phyloP scores from a whole-genome alignment of 2,888 invertebrate genomes.

The Sarcophaga caerulescens region DNA sequence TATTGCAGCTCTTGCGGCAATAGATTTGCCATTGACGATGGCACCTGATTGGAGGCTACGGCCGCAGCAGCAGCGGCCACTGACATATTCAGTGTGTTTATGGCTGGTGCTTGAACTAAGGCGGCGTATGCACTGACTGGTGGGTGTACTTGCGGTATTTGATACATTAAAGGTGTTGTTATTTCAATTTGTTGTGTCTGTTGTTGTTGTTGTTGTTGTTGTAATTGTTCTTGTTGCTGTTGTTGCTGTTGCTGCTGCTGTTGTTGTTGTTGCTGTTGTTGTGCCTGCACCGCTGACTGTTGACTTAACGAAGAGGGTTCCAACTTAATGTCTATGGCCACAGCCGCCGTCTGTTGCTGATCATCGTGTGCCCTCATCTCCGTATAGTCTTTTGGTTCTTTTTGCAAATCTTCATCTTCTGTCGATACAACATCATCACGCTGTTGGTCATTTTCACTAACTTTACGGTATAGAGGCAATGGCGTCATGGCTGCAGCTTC shows the following conservation, averaged over 20 bases:
- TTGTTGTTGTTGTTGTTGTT: slow-evolving; percentile 42
- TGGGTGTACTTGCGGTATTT: slow-evolving; percentile 74
- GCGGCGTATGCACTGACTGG: slow-evolving; percentile 69
- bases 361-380: slow-evolving; percentile 74
- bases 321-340: slow-evolving; percentile 76
- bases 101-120: slow-evolving; percentile 65
- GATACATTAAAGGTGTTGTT: slow-evolving; percentile 72
- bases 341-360: slow-evolving; percentile 62
- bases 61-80: slow-evolving; percentile 70
- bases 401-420: slow-evolving; percentile 72
- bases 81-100: slow-evolving; percentile 71
- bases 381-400: slow-evolving; percentile 76
- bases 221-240: slow-evolving; percentile 47
- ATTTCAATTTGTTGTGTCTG: slow-evolving; percentile 67
- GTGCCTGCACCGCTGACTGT: slow-evolving; percentile 58
- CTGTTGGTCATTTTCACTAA: slow-evolving; percentile 74
- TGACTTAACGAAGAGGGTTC: slow-evolving; percentile 71
- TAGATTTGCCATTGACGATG: slow-evolving; percentile 67
- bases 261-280: slow-evolving; percentile 52
- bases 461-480: slow-evolving; percentile 73
- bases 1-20: slow-evolving; percentile 59
- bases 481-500: slow-evolving; percentile 70
- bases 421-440: slow-evolving; percentile 65
- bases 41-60: slow-evolving; percentile 64
- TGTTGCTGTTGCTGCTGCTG: slow-evolving; percentile 46